A percentile compares a stretch with the other conserved stretches of the same genome.
These are phyloP conservation scores for Enteromius afrohamiltoni DNA, from an alignment of 2,797 vertebrate species.

Conservation along the genomic window DNA sequence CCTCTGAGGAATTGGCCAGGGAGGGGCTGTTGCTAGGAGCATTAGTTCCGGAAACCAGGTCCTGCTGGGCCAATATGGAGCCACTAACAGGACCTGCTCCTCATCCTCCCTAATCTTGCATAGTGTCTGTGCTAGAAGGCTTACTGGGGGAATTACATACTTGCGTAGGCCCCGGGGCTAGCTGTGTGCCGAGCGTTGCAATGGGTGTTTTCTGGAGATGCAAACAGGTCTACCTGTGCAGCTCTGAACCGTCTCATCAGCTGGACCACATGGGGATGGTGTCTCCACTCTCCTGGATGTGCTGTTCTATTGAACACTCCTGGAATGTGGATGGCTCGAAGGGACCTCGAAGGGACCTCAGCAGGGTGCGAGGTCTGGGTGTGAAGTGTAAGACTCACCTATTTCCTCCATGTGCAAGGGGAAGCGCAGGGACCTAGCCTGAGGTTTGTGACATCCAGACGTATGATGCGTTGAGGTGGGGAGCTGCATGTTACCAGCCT, in stretches of 20 bases:
- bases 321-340: neutral
- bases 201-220: neutral
- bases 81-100: neutral
- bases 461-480: too few relatives aligned
- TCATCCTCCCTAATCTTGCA: neutral
- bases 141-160: too few relatives aligned
- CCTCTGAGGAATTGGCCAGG: neutral
- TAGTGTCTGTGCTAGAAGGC: too few relatives aligned
- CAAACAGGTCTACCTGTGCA: neutral
- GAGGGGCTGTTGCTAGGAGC: neutral
- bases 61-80: neutral
- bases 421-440: too few relatives aligned
- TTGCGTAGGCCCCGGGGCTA: neutral
- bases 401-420: too few relatives aligned
- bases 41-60: neutral
- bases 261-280: neutral
- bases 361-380: too few relatives aligned
- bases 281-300: neutral
- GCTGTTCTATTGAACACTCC: neutral
- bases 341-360: neutral
- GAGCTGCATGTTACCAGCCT: too few relatives aligned
- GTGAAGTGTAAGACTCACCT: too few relatives aligned
- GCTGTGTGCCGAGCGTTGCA: neutral
- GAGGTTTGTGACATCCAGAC: too few relatives aligned
- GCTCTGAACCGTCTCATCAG: neutral